Percentiles rank a stretch among this genome's conserved stretches.
Evolutionary conservation across 2,888 invertebrate genomes (phyloP).

Genomic region (Kryphioiulus occultus): DNA sequence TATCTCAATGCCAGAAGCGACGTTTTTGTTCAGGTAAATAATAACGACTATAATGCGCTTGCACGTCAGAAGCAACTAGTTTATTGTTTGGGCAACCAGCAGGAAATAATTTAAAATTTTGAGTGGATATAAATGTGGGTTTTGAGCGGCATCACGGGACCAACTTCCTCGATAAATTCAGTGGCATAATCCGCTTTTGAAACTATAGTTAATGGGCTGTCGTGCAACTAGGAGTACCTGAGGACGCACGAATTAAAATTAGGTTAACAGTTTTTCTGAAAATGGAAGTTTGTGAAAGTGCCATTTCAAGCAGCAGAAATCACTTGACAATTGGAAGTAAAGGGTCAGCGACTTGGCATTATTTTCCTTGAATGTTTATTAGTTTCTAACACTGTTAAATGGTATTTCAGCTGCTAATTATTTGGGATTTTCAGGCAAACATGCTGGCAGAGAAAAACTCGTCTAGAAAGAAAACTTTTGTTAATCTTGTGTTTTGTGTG

Average conservation of each 20-base stretch:
- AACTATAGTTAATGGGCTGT: neutral
- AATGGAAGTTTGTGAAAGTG: neutral
- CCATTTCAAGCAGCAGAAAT: neutral
- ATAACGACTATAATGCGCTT: neutral
- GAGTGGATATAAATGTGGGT: neutral
- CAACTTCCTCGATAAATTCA: neutral
- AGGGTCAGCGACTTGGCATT: neutral
- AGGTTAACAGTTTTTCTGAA: neutral
- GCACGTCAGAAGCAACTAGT: neutral
- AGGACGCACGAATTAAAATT: neutral
- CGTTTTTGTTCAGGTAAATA: neutral
- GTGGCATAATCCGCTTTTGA: neutral
- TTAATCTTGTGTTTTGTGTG: neutral
- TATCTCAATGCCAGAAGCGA: neutral
- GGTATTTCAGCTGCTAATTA: neutral
- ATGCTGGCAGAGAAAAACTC: conserved; percentile 47
- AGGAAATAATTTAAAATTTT: conserved; percentile 21
- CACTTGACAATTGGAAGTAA: neutral
- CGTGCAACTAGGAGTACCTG: neutral
- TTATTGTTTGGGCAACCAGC: neutral
- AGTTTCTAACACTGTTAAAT: neutral
- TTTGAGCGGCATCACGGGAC: neutral
- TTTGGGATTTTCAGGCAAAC: conserved; percentile 2
- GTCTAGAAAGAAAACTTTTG: conserved; percentile 41
- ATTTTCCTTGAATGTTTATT: neutral